These are phyloP conservation scores for Melospiza melodia DNA, from an alignment of 2,113 vertebrate genomes.

Conservation along the genomic window DNA sequence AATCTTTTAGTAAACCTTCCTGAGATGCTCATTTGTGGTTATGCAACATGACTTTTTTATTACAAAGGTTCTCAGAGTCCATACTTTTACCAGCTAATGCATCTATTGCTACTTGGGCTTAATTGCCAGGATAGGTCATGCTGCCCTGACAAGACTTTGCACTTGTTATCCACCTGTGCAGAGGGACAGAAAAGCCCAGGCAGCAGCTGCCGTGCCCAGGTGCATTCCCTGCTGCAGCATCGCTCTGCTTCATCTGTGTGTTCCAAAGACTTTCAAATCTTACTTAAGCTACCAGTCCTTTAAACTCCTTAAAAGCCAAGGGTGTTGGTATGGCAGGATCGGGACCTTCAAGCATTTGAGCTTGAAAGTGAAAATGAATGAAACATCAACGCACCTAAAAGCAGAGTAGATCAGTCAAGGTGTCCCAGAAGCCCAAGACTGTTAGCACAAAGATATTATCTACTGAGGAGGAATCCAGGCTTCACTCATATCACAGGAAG, in stretches of 20 bases:
- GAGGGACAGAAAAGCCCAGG: fast-evolving
- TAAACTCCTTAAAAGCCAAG: neutral
- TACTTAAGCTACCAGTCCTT: neutral
- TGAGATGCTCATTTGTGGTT: neutral
- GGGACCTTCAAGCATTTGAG: neutral
- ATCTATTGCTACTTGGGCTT: neutral
- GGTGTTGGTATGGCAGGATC: neutral
- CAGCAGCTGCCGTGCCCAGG: neutral
- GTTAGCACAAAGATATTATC: neutral
- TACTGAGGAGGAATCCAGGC: neutral
- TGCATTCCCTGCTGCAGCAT: fast-evolving
- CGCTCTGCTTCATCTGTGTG: fast-evolving
- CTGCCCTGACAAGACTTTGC: neutral
- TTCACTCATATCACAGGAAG: neutral
- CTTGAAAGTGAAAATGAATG: neutral
- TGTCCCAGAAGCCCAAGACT: neutral
- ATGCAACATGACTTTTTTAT: neutral
- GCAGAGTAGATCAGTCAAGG: neutral
- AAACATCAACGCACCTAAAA: neutral
- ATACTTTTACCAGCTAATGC: neutral
- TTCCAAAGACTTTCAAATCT: neutral
- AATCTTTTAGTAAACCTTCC: neutral
- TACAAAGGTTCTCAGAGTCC: neutral
- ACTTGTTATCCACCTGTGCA: neutral
- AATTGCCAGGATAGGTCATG: neutral